These are phyloP conservation scores for Trachymyrmex septentrionalis DNA, from an alignment of 1,140 invertebrate species.

Conservation along the genomic window DNA sequence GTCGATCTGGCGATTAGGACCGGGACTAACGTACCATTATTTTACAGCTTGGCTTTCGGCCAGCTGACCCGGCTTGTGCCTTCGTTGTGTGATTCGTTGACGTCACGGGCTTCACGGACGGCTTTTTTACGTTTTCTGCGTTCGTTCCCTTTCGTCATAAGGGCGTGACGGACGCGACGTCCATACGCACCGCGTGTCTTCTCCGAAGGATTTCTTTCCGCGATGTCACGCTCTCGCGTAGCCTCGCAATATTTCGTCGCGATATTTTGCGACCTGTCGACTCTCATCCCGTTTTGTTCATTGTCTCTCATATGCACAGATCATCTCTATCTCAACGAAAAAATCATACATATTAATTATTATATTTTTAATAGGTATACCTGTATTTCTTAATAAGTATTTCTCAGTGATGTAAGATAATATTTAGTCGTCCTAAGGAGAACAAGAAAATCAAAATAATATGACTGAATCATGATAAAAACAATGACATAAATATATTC, in stretches of 20 bases:
- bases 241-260: constrained; percentile 25
- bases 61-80: constrained; percentile 61
- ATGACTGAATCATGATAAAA: too few relatives aligned
- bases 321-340: neutral
- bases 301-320: neutral
- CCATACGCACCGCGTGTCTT: constrained; percentile 32
- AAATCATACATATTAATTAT: neutral
- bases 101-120: constrained; percentile 60
- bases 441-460: too few relatives aligned
- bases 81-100: constrained; percentile 68
- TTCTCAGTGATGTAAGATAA: neutral
- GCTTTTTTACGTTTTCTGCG: constrained; percentile 41
- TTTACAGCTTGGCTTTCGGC: constrained; percentile 71
- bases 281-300: neutral
- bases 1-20: constrained; percentile 68
- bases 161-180: constrained; percentile 7
- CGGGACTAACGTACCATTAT: constrained; percentile 73
- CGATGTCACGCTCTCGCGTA: constrained; percentile 39
- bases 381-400: neutral
- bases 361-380: neutral
- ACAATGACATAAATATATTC: too few relatives aligned
- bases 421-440: neutral
- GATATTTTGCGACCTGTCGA: neutral
- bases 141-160: constrained; percentile 34
- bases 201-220: constrained; percentile 38